phyloP scores from a whole-genome alignment of 2,113 vertebrate species.

The Archocentrus centrarchus region DNA sequence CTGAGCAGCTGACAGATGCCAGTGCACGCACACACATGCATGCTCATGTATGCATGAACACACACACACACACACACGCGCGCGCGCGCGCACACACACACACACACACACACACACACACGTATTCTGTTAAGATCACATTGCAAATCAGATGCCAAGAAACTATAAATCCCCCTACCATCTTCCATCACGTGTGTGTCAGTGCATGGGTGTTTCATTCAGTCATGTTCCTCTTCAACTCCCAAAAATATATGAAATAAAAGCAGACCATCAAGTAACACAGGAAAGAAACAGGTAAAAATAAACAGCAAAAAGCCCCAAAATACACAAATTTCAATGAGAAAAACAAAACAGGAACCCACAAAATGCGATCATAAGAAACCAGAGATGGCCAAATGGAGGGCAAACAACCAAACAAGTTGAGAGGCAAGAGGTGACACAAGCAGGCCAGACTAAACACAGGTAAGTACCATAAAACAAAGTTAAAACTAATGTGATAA shows the following conservation, averaged over 20 bases:
- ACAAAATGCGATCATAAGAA: too few species aligned
- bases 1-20: not conserved
- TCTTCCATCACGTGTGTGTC: not conserved
- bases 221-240: not conserved
- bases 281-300: not conserved
- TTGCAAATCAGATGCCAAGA: conserved; percentile 44
- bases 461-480: too few species aligned
- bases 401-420: too few species aligned
- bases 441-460: too few species aligned
- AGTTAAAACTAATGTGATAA: too few species aligned
- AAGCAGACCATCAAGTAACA: not conserved
- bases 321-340: not conserved
- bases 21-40: not conserved
- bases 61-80: not conserved
- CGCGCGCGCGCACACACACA: too few species aligned
- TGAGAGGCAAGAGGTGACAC: too few species aligned
- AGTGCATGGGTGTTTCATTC: not conserved
- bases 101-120: too few species aligned
- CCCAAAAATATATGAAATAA: not conserved
- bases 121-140: conserved; percentile 27
- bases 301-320: not conserved
- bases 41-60: not conserved
- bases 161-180: conserved; percentile 23
- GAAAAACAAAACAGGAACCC: not conserved
- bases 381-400: too few species aligned